Evolutionary conservation across 2,113 vertebrate species (phyloP), one percentile per base, ranked within the genome.

Genomic region (Perognathus longimembris): DNA sequence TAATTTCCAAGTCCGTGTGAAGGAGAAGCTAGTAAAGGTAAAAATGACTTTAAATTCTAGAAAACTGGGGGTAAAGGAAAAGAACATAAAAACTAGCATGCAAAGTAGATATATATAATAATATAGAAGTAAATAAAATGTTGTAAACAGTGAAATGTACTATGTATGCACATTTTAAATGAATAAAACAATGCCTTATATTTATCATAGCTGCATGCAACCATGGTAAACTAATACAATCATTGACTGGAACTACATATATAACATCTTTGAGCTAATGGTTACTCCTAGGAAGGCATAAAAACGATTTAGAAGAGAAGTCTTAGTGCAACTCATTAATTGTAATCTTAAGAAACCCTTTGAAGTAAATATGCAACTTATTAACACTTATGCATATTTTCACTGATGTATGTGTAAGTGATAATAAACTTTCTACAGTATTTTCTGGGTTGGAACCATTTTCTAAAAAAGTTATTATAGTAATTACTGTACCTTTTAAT

Each of bases 341-440:
- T 74, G 86, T 86, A 69, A 89, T 94, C 6, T 40, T 74, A 85
- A 87, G 42, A 81, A 94, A 88, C 18, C 64, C 86, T 77, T 71
- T 70, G 50, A 86, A 85, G 42, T 73, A 83, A 94, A 71, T 81
- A 86, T 80, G 59, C 5, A 59, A 32, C 10, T 17, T 83, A 76
- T 87, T 88, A 75, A 21, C 24, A 79, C 30, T 69, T 70, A 54
- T 69, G 18, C 63, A 90, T 93, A 78, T 80, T 92, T 96, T 76
- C 14, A 22, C 38, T 91, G 66, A 4, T 86, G 15, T 76, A 17
- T 61, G 28, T 50, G 63, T 91, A 69, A 18, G 36, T 76, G 12
- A 67, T 80, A 63, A 45, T 77, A 76, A 84, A 81, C 6, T 78
- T 88, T 82, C 22, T 83, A 3, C 32, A 34, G 32, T 71, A 5